phyloP scores from a whole-genome alignment of 37 sponge, comb jelly and placozoan genomes.

The Aphrocallistes beatrix region DNA sequence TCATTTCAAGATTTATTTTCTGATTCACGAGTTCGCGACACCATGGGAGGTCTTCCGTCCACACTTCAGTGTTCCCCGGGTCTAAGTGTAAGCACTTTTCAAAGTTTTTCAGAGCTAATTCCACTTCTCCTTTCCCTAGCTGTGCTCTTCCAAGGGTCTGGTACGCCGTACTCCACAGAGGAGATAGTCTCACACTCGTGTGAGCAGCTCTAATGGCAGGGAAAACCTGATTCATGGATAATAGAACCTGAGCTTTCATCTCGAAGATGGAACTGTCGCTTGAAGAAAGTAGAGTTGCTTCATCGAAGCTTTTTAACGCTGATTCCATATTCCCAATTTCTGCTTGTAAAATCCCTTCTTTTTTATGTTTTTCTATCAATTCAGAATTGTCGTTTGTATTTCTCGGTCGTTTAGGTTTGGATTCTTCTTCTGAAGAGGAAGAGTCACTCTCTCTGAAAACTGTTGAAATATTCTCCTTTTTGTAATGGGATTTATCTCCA shows the following conservation, averaged over 20 bases:
- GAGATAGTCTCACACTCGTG: slow-evolving; percentile 38
- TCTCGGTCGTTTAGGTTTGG: background rate
- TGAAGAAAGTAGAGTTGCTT: background rate
- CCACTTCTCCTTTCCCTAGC: slow-evolving; percentile 71
- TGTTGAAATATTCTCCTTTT: background rate
- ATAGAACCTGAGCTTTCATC: background rate
- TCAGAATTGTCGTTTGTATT: background rate
- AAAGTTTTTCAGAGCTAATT: slow-evolving; percentile 63
- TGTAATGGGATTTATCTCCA: background rate
- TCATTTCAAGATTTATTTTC: background rate
- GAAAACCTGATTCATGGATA: slow-evolving; percentile 39
- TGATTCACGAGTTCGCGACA: background rate
- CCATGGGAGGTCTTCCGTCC: slow-evolving; percentile 3
- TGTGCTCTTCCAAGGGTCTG: slow-evolving; percentile 84
- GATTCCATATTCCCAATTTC: background rate
- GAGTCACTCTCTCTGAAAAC: background rate
- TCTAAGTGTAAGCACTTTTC: slow-evolving; percentile 69
- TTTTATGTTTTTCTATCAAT: background rate
- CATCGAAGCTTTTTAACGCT: background rate
- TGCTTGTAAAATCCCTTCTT: background rate
- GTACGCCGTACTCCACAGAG: slow-evolving; percentile 46
- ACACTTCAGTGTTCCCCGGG: slow-evolving; percentile 49
- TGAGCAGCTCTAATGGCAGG: slow-evolving; percentile 75
- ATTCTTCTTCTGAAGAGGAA: background rate
- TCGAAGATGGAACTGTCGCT: background rate